Percentiles rank a stretch among this genome's conserved stretches.
Conservation (phyloP, 2,797 vertebrate genomes). For the Acrossocheilus wenchowensis region DNA sequence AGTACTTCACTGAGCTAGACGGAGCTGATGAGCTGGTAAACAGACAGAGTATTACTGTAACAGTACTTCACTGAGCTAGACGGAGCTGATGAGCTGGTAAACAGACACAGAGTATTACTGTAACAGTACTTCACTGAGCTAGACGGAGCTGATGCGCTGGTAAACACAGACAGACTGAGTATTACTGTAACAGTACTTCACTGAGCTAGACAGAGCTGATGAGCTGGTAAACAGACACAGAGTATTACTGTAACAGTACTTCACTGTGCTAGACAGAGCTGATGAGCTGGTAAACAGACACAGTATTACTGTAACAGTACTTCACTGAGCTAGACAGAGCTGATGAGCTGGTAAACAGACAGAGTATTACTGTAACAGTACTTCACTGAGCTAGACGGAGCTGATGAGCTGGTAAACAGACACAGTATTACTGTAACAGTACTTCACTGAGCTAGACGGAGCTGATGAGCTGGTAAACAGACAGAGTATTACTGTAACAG, state of each 20-base stretch:
- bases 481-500: too few species aligned
- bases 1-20: constrained; percentile 80
- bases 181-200: constrained; percentile 58
- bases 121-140: too few species aligned
- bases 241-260: constrained; percentile 47
- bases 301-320: too few species aligned
- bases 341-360: too few species aligned
- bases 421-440: too few species aligned
- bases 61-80: constrained; percentile 81
- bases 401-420: constrained; percentile 82
- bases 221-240: constrained; percentile 74
- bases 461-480: too few species aligned
- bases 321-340: too few species aligned
- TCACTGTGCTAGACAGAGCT: constrained; percentile 86
- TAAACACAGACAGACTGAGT: too few species aligned
- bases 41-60: not conserved
- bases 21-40: constrained; percentile 86
- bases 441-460: too few species aligned
- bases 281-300: constrained; percentile 80
- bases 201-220: constrained; percentile 88
- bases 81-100: constrained; percentile 86
- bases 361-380: constrained; percentile 52
- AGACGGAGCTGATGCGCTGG: too few species aligned
- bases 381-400: constrained; percentile 84
- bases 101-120: too few species aligned